phyloP scores from a whole-genome alignment of 1,140 invertebrate genomes.

The Brachionus asplanchnoidis region DNA sequence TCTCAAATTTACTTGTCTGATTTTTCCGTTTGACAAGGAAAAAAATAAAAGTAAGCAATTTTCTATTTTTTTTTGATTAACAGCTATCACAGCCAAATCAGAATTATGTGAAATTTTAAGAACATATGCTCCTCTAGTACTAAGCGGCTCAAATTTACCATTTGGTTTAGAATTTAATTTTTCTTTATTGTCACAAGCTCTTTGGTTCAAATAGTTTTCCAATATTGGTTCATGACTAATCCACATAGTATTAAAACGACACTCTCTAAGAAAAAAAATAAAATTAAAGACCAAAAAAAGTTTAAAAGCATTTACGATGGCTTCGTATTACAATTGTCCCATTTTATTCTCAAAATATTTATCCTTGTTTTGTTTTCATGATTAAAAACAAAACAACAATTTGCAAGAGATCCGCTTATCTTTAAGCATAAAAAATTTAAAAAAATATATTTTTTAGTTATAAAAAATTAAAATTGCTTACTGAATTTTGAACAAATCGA shows the following conservation, averaged over 20 bases:
- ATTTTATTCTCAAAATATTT: conserved; percentile 24
- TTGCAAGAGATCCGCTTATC: not conserved
- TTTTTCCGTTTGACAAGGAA: conserved; percentile 50
- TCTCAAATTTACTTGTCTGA: conserved; percentile 48
- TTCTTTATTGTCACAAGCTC: conserved; percentile 33
- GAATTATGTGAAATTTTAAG: conserved; percentile 48
- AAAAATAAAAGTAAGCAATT: conserved; percentile 50
- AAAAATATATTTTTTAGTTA: not conserved
- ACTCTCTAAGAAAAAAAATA: not conserved
- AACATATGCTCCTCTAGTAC: conserved; percentile 46
- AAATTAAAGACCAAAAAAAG: not conserved
- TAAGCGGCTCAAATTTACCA: not conserved
- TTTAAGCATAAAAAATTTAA: not conserved
- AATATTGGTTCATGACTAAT: not conserved
- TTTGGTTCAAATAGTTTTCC: not conserved
- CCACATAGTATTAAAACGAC: conserved; percentile 10
- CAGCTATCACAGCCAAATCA: conserved; percentile 52
- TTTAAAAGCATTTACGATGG: not conserved
- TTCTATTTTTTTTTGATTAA: conserved; percentile 50
- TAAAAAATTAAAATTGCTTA: not conserved
- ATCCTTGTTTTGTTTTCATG: not conserved
- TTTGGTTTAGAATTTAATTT: not conserved
- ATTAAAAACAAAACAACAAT: conserved; percentile 40
- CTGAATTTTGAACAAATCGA: conserved; percentile 47
- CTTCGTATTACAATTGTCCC: not conserved